Percentiles rank a stretch among this genome's conserved stretches.
Conservation (phyloP, 2,113 vertebrate species). For the Boleophthalmus pectinirostris region DNA sequence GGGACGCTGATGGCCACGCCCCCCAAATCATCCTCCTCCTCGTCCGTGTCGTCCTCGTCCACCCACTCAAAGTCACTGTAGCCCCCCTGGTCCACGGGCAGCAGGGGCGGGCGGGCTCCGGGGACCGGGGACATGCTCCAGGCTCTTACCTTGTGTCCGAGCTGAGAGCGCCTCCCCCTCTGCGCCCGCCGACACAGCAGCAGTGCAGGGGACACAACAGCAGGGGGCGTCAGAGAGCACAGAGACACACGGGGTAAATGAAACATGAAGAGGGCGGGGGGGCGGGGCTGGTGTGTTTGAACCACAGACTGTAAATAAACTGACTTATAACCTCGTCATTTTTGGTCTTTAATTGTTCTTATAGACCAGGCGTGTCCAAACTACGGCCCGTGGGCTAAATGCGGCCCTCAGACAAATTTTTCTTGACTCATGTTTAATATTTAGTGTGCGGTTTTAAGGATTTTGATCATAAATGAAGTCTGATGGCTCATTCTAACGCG, state of each 20-base stretch:
- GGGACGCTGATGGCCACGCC: constrained; percentile 86
- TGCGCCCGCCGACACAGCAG: constrained; percentile 75
- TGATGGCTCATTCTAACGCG: too few relatives aligned
- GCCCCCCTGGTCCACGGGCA: constrained; percentile 51
- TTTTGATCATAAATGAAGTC: too few relatives aligned
- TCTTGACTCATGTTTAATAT: too few relatives aligned
- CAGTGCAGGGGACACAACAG: constrained; percentile 89
- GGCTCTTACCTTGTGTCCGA: constrained; percentile 85
- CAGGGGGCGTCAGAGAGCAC: constrained; percentile 58
- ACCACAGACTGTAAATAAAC: too few relatives aligned
- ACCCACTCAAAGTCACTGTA: constrained; percentile 50
- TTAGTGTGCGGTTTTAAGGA: too few relatives aligned
- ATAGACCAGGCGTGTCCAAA: too few relatives aligned
- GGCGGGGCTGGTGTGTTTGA: background rate
- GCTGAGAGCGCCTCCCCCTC: constrained; percentile 83
- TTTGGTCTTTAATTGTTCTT: too few relatives aligned
- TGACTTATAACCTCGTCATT: too few relatives aligned
- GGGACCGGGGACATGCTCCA: constrained; percentile 76
- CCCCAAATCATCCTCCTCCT: constrained; percentile 63
- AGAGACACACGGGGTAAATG: background rate
- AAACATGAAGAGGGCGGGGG: background rate
- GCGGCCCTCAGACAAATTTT: too few relatives aligned
- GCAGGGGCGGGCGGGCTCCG: constrained; percentile 50
- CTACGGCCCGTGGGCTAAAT: too few relatives aligned
- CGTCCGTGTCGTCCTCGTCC: constrained; percentile 40